These are phyloP conservation scores for Notoglanidium macrostoma DNA, from an alignment of 2,797 vertebrate species.

Conservation along the genomic window DNA sequence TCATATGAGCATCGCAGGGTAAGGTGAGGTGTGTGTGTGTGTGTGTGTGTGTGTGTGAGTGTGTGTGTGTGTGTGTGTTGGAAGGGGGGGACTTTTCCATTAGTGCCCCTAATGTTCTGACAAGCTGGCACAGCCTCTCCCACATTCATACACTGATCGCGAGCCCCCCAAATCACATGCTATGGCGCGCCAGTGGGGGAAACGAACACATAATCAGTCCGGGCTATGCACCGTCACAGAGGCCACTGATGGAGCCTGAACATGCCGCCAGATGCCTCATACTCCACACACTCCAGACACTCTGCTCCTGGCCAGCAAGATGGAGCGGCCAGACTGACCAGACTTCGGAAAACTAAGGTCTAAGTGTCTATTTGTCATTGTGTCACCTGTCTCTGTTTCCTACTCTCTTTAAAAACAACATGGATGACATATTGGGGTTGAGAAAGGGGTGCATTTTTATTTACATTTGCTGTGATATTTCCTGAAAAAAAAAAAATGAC, in stretches of 20 bases:
- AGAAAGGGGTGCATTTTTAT: slow-evolving; percentile 6
- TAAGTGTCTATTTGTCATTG: slow-evolving; percentile 53
- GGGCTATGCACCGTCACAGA: slow-evolving; percentile 86
- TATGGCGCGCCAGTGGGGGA: slow-evolving; percentile 80
- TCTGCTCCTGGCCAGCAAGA: slow-evolving; percentile 41
- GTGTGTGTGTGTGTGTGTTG: slow-evolving; percentile 42
- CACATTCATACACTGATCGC: slow-evolving; percentile 89
- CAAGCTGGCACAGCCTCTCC: slow-evolving; percentile 87
- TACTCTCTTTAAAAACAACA: slow-evolving; percentile 23
- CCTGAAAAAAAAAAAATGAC: not conserved
- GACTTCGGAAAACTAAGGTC: slow-evolving; percentile 48
- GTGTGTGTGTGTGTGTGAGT: slow-evolving; percentile 48
- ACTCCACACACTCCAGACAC: slow-evolving; percentile 38
- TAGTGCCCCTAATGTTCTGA: slow-evolving; percentile 92
- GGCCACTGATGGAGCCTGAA: slow-evolving; percentile 66
- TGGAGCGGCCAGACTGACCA: slow-evolving; percentile 46
- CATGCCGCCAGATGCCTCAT: slow-evolving; percentile 69
- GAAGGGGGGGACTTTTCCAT: slow-evolving; percentile 84
- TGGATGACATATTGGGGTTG: not conserved
- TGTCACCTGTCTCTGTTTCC: slow-evolving; percentile 34
- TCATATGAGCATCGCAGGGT: slow-evolving; percentile 77
- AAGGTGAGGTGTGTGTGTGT: slow-evolving; percentile 40
- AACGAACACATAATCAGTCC: slow-evolving; percentile 84
- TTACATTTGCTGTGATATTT: slow-evolving; percentile 15
- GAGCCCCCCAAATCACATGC: slow-evolving; percentile 87